Percentiles rank a stretch among this genome's conserved stretches.
Conservation (phyloP, 2,888 invertebrate species). For the Adelognathus sp. region DNA sequence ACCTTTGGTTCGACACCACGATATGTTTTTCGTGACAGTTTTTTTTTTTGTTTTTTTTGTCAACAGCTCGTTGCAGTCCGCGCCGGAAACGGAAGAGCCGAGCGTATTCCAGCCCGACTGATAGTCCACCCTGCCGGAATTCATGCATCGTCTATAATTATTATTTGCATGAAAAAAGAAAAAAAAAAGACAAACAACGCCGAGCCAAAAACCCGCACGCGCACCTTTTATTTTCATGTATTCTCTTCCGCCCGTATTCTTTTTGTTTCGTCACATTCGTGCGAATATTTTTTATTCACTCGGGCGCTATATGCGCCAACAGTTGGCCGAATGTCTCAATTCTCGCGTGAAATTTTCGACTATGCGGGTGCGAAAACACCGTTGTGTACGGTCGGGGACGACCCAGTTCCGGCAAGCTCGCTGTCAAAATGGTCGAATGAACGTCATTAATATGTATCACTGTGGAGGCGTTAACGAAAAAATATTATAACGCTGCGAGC, state of each 20-base stretch:
- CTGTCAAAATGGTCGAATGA: conserved; percentile 51
- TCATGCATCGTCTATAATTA: conserved; percentile 58
- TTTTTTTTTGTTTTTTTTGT: too few relatives aligned
- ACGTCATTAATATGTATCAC: conserved; percentile 55
- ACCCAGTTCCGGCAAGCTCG: conserved; percentile 43
- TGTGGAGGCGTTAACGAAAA: conserved; percentile 44
- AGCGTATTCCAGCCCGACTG: background rate
- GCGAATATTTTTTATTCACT: conserved; percentile 40
- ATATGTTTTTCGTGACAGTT: background rate
- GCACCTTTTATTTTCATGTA: conserved; percentile 43
- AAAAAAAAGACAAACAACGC: too few relatives aligned
- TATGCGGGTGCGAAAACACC: background rate
- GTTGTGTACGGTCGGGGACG: conserved; percentile 13
- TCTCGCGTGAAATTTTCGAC: conserved; percentile 24
- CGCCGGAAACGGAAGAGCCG: conserved; percentile 12
- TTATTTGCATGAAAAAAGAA: conserved; percentile 52
- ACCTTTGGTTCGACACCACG: background rate
- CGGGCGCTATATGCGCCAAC: background rate
- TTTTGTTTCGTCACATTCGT: conserved; percentile 20
- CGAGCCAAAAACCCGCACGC: conserved; percentile 34
- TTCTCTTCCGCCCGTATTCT: conserved; percentile 36
- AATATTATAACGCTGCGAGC: conserved; percentile 31
- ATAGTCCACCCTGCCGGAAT: conserved; percentile 43
- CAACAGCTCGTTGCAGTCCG: background rate
- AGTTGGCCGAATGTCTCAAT: background rate